Base-by-base conservation (phyloP, 2,888 invertebrate species). In the Micoletzkya japonica region DNA sequence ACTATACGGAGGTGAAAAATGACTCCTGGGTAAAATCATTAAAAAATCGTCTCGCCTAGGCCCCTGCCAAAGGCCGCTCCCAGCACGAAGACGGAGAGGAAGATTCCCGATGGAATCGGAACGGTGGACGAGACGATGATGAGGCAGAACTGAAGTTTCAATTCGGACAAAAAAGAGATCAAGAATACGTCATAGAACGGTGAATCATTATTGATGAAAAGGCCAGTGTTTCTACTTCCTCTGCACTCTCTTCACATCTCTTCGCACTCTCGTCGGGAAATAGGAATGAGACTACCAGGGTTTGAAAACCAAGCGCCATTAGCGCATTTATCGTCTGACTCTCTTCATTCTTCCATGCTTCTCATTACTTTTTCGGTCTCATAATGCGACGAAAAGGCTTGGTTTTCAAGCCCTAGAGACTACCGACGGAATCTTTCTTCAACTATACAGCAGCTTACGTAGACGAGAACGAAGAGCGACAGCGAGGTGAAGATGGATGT, bases 11-110 rank as follows among this genome's bases (percentile, higher is more conserved):
- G n/a, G n/a, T 14, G 44, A 14, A 44, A 44, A 44, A 44, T 44
- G 44, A 14, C 17, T 17, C 44, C 10, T 44, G 20, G 10, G 44
- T 14, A 44, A 44, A 14, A 44, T 44, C 10, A 14, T 44, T 17
- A 10, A 44, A 44, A 44, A n/a, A n/a, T n/a, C n/a, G n/a, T 44
- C 44, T 44, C 44, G n/a, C 68, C 68, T n/a, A 68, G 39, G 28
- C 34, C 36, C 39, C 68, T 89, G 0, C 98, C 98, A 61, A 97
- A 89, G 0, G 93, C 92, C 6, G 97, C 96, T 56, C 89, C 85
- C 85, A 96, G 93, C 87, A 95, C 95, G 87, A 97, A 95, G 0
- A 95, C 93, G 0, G 96, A 96, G 85, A 96, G 95, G 88, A 97
- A 96, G 79, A 94, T 93, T 54, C 98, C 98, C 24, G 94, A 93